Evolutionary conservation across 2,113 vertebrate species (phyloP).

Genomic region (Danionella cerebrum): DNA sequence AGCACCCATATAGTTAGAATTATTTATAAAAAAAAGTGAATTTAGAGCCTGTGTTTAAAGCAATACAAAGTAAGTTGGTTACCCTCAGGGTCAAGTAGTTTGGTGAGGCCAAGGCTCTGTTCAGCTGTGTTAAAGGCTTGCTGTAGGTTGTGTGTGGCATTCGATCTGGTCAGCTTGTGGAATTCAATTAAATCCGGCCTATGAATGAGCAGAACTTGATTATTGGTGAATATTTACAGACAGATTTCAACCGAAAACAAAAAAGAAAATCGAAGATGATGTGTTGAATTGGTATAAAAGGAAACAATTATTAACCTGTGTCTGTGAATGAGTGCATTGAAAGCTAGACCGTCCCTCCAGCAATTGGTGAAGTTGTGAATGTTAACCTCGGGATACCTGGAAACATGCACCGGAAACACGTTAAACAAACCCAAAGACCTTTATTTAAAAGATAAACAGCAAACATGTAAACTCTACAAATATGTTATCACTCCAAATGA

Average conservation of each 20-base stretch:
- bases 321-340: slow-evolving; percentile 90
- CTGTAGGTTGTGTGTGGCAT: slow-evolving; percentile 88
- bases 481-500: no score
- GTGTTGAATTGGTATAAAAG: no score
- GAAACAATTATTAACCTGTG: slow-evolving; percentile 69
- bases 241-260: no score
- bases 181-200: slow-evolving; percentile 90
- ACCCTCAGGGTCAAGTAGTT: slow-evolving; percentile 92
- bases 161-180: slow-evolving; percentile 86
- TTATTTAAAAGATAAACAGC: no score
- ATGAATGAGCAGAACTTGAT: not conserved
- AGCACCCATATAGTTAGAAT: no score
- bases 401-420: not conserved
- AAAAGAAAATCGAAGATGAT: not conserved
- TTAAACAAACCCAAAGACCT: not conserved
- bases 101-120: slow-evolving; percentile 84
- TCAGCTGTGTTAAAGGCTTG: slow-evolving; percentile 88
- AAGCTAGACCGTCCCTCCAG: slow-evolving; percentile 90
- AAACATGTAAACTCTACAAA: no score
- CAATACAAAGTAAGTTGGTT: not conserved
- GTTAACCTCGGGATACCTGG: slow-evolving; percentile 87
- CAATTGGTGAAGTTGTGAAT: slow-evolving; percentile 96
- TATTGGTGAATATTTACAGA: not conserved
- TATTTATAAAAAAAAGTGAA: no score
- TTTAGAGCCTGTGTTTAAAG: not conserved